Percentiles rank a stretch among this genome's conserved stretches.
Conservation (phyloP, 2,113 vertebrate species). For the Columbina picui region DNA sequence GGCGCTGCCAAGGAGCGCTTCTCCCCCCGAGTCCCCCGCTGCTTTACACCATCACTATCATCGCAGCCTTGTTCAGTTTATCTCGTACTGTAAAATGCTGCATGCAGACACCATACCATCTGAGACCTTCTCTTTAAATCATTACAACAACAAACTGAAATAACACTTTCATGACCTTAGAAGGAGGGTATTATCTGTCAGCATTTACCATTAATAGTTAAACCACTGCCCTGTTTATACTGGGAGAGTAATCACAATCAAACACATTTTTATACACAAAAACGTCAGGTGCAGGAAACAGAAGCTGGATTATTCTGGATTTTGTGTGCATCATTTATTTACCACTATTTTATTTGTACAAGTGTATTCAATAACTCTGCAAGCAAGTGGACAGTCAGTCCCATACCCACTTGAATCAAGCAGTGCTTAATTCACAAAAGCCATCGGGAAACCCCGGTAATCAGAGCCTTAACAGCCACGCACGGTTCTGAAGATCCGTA, state of each 20-base stretch:
- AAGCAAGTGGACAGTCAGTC: background rate
- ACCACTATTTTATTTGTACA: background rate
- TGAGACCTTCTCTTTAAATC: background rate
- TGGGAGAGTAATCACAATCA: background rate
- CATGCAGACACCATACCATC: background rate
- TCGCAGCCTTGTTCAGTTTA: background rate
- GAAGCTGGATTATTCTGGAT: constrained; percentile 10
- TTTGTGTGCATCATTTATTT: background rate
- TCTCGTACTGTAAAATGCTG: background rate
- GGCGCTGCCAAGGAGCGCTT: background rate
- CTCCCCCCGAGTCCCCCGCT: background rate
- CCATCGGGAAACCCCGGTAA: background rate
- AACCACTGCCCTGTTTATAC: background rate
- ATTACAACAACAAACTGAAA: background rate
- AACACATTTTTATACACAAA: background rate
- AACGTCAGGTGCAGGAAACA: background rate
- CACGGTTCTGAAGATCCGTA: background rate
- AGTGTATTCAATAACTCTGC: background rate
- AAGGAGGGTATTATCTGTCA: background rate
- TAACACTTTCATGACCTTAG: background rate
- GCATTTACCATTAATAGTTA: background rate
- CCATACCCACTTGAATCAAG: constrained; percentile 11
- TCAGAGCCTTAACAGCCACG: background rate
- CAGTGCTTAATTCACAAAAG: constrained; percentile 4
- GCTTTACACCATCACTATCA: background rate